Percentiles rank a stretch among this genome's conserved stretches.
These are phyloP conservation scores for Sphyrna mokarran DNA, from an alignment of 2,113 vertebrate genomes.

Conservation along the genomic window DNA sequence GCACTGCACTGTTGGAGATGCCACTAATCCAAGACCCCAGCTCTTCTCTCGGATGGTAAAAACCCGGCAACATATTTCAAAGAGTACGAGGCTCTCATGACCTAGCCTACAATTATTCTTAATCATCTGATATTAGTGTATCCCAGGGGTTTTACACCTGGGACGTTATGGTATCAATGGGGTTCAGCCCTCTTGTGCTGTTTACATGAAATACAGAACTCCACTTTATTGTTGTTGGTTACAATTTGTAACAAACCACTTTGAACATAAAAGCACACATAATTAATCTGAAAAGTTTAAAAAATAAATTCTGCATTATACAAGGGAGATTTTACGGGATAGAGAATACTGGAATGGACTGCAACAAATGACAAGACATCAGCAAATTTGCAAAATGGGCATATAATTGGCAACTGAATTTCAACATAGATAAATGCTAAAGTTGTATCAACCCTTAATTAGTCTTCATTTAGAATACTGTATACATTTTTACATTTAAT, in stretches of 20 bases:
- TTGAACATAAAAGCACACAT: background rate
- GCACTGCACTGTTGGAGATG: background rate
- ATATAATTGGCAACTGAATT: background rate
- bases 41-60: background rate
- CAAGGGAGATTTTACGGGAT: background rate
- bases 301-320: background rate
- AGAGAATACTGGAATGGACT: background rate
- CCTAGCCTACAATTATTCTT: background rate
- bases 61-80: background rate
- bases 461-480: background rate
- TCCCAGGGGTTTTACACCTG: background rate
- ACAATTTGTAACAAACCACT: background rate
- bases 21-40: background rate
- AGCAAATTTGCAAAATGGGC: background rate
- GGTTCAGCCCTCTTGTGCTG: background rate
- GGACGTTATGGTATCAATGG: background rate
- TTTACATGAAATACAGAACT: background rate
- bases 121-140: background rate
- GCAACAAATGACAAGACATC: background rate
- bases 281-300: background rate
- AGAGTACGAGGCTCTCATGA: background rate
- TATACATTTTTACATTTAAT: background rate
- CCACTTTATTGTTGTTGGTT: background rate
- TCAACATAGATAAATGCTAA: background rate
- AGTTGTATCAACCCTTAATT: background rate